A percentile compares a stretch with the other conserved stretches of the same genome.
phyloP scores from a whole-genome alignment of 92 coral and sea anemone species.

The Blastomussa wellsi region DNA sequence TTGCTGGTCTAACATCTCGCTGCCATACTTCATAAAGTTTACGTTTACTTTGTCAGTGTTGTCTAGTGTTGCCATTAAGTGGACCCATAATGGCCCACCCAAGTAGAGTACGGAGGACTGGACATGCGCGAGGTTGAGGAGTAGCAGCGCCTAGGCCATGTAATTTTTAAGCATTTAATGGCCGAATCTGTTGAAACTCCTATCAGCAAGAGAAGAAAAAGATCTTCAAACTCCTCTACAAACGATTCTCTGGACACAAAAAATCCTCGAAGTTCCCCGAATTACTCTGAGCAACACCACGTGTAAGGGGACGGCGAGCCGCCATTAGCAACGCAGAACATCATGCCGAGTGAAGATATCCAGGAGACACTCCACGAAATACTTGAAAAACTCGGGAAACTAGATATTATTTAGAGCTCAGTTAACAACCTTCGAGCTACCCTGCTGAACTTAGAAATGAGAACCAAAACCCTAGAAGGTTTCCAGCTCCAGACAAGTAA shows the following conservation, averaged over 20 bases:
- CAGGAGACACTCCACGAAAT: slow-evolving; percentile 6
- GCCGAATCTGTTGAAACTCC: slow-evolving; percentile 5
- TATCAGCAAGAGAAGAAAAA: slow-evolving; percentile 16
- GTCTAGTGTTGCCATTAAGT: no score
- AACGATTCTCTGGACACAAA: slow-evolving; percentile 8
- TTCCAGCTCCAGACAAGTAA: no score
- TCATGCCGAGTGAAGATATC: neutral
- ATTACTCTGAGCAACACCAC: slow-evolving; percentile 11
- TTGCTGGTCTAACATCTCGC: no score
- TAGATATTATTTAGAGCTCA: slow-evolving; percentile 1
- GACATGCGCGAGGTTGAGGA: no score
- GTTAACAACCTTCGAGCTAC: no score
- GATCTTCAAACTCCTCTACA: slow-evolving; percentile 9
- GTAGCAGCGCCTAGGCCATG: slow-evolving; percentile 13
- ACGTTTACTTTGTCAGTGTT: no score
- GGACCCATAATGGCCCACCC: no score
- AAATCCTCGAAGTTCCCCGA: slow-evolving; percentile 10
- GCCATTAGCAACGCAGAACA: slow-evolving; percentile 7
- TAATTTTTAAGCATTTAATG: slow-evolving; percentile 8
- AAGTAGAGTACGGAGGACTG: no score
- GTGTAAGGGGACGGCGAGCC: slow-evolving; percentile 12
- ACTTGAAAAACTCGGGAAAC: slow-evolving; percentile 13
- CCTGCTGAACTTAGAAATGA: no score
- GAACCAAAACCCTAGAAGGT: no score
- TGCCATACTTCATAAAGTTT: no score